Conservation (phyloP, 2,797 vertebrate species). For the Halcyon badia region DNA sequence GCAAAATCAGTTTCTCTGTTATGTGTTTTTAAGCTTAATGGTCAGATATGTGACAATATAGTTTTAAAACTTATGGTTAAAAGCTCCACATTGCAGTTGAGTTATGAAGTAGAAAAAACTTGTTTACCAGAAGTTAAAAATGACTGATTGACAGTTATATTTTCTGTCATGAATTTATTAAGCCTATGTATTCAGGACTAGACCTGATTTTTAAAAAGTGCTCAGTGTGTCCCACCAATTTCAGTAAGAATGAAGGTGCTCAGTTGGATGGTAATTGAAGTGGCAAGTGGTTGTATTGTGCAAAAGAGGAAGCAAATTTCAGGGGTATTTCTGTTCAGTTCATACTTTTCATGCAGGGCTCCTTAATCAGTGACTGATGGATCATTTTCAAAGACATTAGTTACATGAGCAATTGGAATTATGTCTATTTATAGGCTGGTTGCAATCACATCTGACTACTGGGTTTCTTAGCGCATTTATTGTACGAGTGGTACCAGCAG, state of each 20-base stretch:
- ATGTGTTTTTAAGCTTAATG: not conserved
- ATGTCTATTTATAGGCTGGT: constrained; percentile 24
- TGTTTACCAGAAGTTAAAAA: not conserved
- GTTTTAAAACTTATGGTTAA: not conserved
- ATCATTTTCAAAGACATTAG: constrained; percentile 34
- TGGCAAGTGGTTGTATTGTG: not conserved
- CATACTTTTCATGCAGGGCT: not conserved
- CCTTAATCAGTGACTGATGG: not conserved
- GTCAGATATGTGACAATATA: not conserved
- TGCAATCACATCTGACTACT: not conserved
- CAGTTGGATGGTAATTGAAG: not conserved
- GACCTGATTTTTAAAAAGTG: not conserved
- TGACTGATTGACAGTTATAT: not conserved
- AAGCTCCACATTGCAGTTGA: not conserved
- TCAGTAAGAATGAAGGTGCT: not conserved
- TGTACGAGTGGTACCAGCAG: not conserved
- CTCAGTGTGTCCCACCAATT: not conserved
- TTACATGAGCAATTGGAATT: constrained; percentile 10
- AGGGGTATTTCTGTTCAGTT: constrained; percentile 2
- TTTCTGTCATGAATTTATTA: not conserved
- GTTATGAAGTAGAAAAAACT: not conserved
- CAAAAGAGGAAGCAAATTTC: constrained; percentile 13
- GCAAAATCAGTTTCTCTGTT: not conserved
- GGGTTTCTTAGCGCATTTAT: not conserved
- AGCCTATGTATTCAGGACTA: not conserved